Evolutionary conservation across 92 coral and sea anemone species (phyloP).

Genomic region (Montipora capitata): DNA sequence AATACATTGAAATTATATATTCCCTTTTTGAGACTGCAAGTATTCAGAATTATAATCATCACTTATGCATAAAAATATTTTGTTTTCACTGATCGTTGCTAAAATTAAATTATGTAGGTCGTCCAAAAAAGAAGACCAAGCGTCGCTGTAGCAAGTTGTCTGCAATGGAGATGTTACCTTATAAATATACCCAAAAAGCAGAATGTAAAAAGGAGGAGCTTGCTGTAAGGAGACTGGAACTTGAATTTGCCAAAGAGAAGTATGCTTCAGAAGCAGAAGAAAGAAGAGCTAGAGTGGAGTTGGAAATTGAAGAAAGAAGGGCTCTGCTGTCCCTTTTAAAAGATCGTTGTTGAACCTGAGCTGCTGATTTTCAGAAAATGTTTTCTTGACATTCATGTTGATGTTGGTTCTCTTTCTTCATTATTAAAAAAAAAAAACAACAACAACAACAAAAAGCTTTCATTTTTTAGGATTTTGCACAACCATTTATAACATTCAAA

Average conservation of each 20-base stretch:
- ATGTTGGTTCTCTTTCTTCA: neutral
- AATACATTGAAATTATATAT: neutral
- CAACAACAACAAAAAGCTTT: too few relatives aligned
- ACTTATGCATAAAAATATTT: too few relatives aligned
- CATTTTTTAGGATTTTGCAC: neutral
- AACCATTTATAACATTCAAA: neutral
- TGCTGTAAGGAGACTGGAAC: too few relatives aligned
- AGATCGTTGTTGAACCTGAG: conserved; percentile 18
- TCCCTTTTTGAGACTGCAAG: conserved; percentile 7
- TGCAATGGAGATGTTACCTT: too few relatives aligned
- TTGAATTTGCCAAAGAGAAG: too few relatives aligned
- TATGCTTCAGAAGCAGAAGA: too few relatives aligned
- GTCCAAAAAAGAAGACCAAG: too few relatives aligned
- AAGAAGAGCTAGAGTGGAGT: too few relatives aligned
- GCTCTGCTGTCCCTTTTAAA: neutral
- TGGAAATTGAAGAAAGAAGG: neutral
- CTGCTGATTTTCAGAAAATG: neutral
- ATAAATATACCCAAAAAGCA: too few relatives aligned
- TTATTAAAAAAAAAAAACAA: neutral
- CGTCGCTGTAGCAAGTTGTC: too few relatives aligned
- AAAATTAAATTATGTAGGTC: neutral
- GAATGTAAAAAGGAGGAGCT: too few relatives aligned
- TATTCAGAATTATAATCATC: conserved; percentile 9
- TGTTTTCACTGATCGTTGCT: neutral
- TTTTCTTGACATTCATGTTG: conserved; percentile 9